phyloP scores from a whole-genome alignment of 2,113 vertebrate species.

The Rhipidura dahli region DNA sequence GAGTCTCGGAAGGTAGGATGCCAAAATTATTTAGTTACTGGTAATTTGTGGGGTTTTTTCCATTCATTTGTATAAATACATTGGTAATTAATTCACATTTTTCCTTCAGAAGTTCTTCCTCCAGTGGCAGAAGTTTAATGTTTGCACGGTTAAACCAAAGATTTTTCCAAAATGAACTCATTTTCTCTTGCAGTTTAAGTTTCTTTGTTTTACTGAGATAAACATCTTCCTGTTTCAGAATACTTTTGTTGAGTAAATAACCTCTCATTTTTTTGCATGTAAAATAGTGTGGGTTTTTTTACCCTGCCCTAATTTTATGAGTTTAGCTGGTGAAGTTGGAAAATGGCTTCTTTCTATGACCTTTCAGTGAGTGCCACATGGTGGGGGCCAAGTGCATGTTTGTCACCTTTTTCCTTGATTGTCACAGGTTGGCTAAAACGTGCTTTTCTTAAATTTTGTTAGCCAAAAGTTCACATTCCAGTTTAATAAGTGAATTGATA shows the following conservation, averaged over 20 bases:
- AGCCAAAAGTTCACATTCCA: neutral
- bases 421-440: neutral
- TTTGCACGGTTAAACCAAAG: neutral
- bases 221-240: neutral
- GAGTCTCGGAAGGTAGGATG: neutral
- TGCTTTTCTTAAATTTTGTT: neutral
- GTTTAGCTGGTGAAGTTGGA: neutral
- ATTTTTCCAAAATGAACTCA: neutral
- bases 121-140: neutral
- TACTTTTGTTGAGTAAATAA: neutral
- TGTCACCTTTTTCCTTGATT: neutral
- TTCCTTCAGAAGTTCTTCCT: neutral
- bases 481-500: neutral
- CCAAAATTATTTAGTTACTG: neutral
- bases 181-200: neutral
- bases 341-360: neutral
- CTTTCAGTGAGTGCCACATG: conserved; percentile 4
- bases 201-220: neutral
- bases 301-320: neutral
- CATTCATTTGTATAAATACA: neutral
- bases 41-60: neutral
- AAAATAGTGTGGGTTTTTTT: neutral
- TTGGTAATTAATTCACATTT: neutral
- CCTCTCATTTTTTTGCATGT: neutral
- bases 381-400: neutral